A percentile compares a stretch with the other conserved stretches of the same genome.
Conservation (phyloP, 2,113 vertebrate genomes). For the Rhombomys opimus region DNA sequence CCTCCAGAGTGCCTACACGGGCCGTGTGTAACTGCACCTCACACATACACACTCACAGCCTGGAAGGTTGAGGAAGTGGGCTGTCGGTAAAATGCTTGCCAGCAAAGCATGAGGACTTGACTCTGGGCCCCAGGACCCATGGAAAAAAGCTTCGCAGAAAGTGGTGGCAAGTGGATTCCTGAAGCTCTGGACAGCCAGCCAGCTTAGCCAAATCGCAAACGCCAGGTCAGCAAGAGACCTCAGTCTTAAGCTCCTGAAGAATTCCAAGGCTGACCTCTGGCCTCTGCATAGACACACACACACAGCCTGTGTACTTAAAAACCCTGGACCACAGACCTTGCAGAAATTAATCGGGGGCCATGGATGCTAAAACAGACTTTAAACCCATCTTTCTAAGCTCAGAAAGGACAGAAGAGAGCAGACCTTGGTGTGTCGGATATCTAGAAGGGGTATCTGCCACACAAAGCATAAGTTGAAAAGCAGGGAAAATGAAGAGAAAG, state of each 20-base stretch:
- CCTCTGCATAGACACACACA: neutral
- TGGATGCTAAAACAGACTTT: conserved; percentile 9
- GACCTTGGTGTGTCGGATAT: neutral
- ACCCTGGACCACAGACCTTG: neutral
- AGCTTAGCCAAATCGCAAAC: neutral
- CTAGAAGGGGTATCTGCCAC: neutral
- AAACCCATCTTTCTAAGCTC: neutral
- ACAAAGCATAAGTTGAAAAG: conserved; percentile 45
- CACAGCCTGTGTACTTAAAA: neutral
- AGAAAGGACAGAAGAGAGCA: neutral
- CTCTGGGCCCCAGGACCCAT: neutral
- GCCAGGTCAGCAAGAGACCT: neutral
- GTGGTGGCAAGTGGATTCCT: too few relatives aligned
- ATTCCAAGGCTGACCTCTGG: neutral
- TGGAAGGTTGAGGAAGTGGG: neutral
- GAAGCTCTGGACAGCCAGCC: neutral
- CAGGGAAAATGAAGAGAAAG: neutral
- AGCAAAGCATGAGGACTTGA: neutral
- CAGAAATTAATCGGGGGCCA: neutral
- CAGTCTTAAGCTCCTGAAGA: neutral
- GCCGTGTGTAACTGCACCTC: neutral
- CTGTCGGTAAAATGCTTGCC: neutral
- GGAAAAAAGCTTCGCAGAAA: neutral
- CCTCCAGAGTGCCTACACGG: neutral
- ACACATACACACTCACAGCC: neutral